Evolutionary conservation across 2,888 invertebrate genomes (phyloP).

Genomic region (Cataglyphis livida): DNA sequence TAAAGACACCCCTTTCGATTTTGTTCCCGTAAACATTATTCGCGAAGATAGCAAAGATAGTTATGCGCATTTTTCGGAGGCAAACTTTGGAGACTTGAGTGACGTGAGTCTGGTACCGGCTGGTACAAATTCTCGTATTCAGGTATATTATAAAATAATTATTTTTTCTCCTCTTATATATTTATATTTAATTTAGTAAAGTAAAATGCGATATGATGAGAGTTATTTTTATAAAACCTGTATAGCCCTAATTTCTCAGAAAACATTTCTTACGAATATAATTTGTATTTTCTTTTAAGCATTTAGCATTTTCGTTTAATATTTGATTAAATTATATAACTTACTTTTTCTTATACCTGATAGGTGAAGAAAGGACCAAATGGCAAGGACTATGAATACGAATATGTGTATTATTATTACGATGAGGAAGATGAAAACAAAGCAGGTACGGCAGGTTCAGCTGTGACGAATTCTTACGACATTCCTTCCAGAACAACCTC

Average conservation of each 20-base stretch:
- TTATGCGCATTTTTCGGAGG: constrained; percentile 77
- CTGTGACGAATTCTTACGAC: constrained; percentile 88
- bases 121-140: constrained; percentile 83
- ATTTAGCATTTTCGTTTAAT: background rate
- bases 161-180: background rate
- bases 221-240: background rate
- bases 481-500: constrained; percentile 87
- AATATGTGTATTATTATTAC: constrained; percentile 96
- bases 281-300: background rate
- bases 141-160: constrained; percentile 71
- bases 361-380: constrained; percentile 95
- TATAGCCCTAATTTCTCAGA: background rate
- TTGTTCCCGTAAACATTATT: constrained; percentile 84
- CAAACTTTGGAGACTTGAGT: constrained; percentile 81
- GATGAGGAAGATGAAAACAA: constrained; percentile 91
- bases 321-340: background rate
- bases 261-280: background rate
- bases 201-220: background rate
- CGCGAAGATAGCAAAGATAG: constrained; percentile 81
- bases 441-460: constrained; percentile 77
- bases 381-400: constrained; percentile 96
- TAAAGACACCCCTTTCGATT: constrained; percentile 75
- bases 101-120: constrained; percentile 84
- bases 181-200: background rate
- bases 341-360: background rate